A percentile compares a stretch with the other conserved stretches of the same genome.
Evolutionary conservation across 2,888 invertebrate species (phyloP).

Genomic region (Torymus tubicola): DNA sequence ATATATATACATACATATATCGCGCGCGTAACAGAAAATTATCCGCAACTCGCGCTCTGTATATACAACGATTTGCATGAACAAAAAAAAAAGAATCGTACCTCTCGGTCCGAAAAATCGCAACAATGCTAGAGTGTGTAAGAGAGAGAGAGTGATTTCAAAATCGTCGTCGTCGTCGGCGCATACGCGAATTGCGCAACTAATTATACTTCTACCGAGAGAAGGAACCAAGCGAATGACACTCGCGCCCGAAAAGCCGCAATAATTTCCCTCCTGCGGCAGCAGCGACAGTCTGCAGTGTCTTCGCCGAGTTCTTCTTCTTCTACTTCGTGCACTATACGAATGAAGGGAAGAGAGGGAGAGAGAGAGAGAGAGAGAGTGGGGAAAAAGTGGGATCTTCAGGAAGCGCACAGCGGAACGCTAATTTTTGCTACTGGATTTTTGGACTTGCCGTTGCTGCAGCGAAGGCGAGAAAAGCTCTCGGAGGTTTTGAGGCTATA

Average conservation of each 20-base stretch:
- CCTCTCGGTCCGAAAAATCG: too few relatives aligned
- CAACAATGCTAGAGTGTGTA: too few relatives aligned
- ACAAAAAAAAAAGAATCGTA: constrained; percentile 4
- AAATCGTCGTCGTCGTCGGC: constrained; percentile 12
- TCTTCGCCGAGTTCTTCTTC: constrained; percentile 21
- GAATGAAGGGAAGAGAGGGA: too few relatives aligned
- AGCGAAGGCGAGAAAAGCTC: too few relatives aligned
- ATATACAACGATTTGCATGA: constrained; percentile 22
- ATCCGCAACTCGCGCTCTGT: constrained; percentile 4
- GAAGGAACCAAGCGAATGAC: too few relatives aligned
- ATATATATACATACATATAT: too few relatives aligned
- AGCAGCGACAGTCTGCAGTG: background rate
- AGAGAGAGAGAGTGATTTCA: background rate
- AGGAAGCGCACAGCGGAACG: too few relatives aligned
- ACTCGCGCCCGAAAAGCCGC: background rate
- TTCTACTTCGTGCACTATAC: background rate
- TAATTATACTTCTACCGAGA: constrained; percentile 44
- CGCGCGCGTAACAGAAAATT: constrained; percentile 8
- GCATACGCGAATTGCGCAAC: constrained; percentile 37
- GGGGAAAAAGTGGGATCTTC: too few relatives aligned
- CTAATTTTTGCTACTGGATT: too few relatives aligned
- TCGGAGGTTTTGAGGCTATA: too few relatives aligned
- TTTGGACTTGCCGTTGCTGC: too few relatives aligned
- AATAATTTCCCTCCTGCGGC: constrained; percentile 23
- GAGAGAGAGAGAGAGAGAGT: too few relatives aligned